Percentiles rank a stretch among this genome's conserved stretches.
phyloP scores from a whole-genome alignment of 2,113 vertebrate species.

The Dipodomys merriami region DNA sequence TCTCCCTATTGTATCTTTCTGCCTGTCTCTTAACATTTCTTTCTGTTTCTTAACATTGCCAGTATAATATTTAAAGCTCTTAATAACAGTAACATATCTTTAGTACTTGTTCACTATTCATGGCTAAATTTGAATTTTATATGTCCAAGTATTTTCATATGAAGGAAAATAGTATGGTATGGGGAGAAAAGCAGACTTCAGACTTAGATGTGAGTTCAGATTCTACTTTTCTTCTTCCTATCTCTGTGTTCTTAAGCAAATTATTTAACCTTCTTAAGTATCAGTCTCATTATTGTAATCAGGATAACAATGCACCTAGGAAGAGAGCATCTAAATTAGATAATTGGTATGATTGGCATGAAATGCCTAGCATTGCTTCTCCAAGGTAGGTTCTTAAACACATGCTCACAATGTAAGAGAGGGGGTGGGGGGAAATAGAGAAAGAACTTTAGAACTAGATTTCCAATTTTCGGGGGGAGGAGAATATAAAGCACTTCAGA shows the following conservation, averaged over 20 bases:
- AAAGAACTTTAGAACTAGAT: neutral
- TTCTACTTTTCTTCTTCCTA: neutral
- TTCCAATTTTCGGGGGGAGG: neutral
- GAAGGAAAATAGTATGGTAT: neutral
- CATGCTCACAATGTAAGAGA: neutral
- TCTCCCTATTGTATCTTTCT: neutral
- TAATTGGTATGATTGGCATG: neutral
- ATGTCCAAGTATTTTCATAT: neutral
- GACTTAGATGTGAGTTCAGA: conserved; percentile 14
- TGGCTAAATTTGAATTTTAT: conserved; percentile 32
- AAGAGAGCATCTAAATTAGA: neutral
- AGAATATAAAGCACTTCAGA: neutral
- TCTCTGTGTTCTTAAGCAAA: neutral
- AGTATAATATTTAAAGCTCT: conserved; percentile 31
- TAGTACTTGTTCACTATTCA: neutral
- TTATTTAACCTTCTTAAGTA: neutral
- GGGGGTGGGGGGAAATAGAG: neutral
- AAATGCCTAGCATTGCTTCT: neutral
- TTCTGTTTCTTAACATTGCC: neutral
- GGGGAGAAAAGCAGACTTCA: neutral
- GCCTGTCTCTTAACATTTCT: conserved; percentile 1
- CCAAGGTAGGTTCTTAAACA: neutral
- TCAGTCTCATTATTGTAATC: neutral
- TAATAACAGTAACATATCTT: conserved; percentile 21
- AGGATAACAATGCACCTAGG: neutral